Evolutionary conservation across 2,113 vertebrate genomes (phyloP).

Genomic region (Cephalopterus ornatus): DNA sequence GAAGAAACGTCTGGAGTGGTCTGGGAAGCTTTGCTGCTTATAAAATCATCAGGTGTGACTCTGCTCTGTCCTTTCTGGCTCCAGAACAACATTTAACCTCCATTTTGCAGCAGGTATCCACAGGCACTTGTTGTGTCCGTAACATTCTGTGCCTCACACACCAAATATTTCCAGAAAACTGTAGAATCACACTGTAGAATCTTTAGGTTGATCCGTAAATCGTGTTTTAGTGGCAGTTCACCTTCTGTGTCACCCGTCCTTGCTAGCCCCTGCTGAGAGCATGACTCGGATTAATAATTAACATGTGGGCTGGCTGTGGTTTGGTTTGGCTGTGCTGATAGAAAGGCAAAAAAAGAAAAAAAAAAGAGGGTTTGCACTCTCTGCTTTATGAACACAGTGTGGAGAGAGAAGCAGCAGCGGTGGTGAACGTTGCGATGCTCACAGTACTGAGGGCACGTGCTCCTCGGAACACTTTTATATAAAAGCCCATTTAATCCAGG

Average conservation of each 20-base stretch:
- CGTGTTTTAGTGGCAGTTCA: not conserved
- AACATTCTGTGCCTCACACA: fast-evolving
- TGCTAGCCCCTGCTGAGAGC: not conserved
- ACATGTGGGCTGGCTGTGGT: fast-evolving
- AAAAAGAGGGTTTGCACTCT: not conserved
- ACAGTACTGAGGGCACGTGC: too few relatives aligned
- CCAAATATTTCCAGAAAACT: not conserved
- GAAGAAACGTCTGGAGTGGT: not conserved
- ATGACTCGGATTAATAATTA: not conserved
- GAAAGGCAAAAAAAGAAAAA: not conserved
- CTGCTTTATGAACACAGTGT: not conserved
- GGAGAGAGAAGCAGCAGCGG: not conserved
- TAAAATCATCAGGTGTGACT: not conserved
- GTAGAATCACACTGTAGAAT: not conserved
- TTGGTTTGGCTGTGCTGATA: not conserved
- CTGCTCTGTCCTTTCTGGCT: not conserved
- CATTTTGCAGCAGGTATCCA: not conserved
- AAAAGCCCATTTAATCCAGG: too few relatives aligned
- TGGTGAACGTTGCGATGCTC: too few relatives aligned
- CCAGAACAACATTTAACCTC: not conserved
- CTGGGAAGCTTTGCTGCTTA: not conserved
- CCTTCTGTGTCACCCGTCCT: not conserved
- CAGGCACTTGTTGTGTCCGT: not conserved
- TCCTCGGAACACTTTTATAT: too few relatives aligned
- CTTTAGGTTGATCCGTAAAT: not conserved